These are phyloP conservation scores for Watsonalla binaria DNA, from an alignment of 2,888 invertebrate genomes.

Conservation along the genomic window DNA sequence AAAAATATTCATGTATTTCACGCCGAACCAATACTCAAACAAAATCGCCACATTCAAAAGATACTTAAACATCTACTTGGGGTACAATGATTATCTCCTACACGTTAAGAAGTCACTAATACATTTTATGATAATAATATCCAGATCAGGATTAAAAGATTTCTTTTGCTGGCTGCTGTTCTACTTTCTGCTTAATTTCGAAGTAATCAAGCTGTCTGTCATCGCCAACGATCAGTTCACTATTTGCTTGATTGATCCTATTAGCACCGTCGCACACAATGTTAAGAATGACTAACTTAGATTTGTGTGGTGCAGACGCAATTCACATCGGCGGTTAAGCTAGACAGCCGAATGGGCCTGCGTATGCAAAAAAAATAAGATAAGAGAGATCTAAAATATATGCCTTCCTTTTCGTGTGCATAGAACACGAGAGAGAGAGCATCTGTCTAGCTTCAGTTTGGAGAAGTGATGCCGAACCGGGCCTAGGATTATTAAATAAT, in stretches of 20 bases:
- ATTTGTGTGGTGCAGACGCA: too few relatives aligned
- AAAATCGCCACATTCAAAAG: too few relatives aligned
- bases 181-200: not conserved
- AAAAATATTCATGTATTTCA: too few relatives aligned
- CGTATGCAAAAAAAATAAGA: not conserved
- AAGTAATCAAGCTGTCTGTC: not conserved
- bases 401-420: not conserved
- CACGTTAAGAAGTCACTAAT: too few relatives aligned
- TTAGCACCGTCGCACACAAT: not conserved
- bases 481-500: conserved; percentile 36
- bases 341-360: not conserved
- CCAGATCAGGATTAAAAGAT: too few relatives aligned
- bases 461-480: not conserved
- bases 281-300: too few relatives aligned
- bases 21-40: too few relatives aligned
- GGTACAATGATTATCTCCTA: too few relatives aligned
- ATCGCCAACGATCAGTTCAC: too few relatives aligned
- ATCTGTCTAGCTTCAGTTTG: not conserved
- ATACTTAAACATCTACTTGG: too few relatives aligned
- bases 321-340: not conserved
- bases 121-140: too few relatives aligned
- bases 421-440: not conserved
- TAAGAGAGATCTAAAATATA: not conserved
- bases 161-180: not conserved
- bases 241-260: too few relatives aligned